Conservation (phyloP, 1,140 invertebrate genomes). For the Conopomorpha cramerella region DNA sequence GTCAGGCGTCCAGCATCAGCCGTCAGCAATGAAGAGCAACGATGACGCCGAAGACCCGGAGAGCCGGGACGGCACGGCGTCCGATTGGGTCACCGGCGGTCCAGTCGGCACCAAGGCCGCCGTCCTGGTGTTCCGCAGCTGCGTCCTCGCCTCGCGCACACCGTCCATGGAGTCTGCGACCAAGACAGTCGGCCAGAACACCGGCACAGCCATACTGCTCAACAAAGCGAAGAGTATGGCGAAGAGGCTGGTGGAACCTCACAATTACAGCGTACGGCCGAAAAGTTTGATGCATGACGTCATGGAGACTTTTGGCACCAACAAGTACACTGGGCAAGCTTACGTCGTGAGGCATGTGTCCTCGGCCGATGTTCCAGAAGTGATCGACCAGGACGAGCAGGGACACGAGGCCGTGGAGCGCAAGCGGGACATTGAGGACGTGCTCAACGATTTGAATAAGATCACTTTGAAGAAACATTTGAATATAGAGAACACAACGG, state of each 20-base stretch:
- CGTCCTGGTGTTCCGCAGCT: slow-evolving; percentile 62
- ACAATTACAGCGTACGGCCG: slow-evolving; percentile 32
- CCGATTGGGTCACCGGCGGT: slow-evolving; percentile 63
- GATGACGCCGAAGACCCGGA: slow-evolving; percentile 20
- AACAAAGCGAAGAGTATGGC: slow-evolving; percentile 54
- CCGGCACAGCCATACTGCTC: slow-evolving; percentile 37
- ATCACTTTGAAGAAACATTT: slow-evolving; percentile 50
- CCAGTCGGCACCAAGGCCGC: slow-evolving; percentile 56
- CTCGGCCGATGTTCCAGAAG: slow-evolving; percentile 22
- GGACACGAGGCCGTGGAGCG: slow-evolving; percentile 31
- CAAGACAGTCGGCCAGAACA: slow-evolving; percentile 40
- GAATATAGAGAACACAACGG: slow-evolving; percentile 48
- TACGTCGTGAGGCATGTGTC: slow-evolving; percentile 42
- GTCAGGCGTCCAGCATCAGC: slow-evolving; percentile 31
- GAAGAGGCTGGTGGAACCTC: slow-evolving; percentile 36
- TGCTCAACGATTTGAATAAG: slow-evolving; percentile 49
- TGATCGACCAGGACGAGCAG: slow-evolving; percentile 26
- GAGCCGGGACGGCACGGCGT: slow-evolving; percentile 62
- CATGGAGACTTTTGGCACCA: slow-evolving; percentile 46
- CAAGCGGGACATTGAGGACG: slow-evolving; percentile 51
- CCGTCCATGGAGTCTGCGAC: slow-evolving; percentile 43
- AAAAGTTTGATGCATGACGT: slow-evolving; percentile 53
- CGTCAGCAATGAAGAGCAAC: slow-evolving; percentile 42
- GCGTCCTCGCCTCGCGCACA: slow-evolving; percentile 55
- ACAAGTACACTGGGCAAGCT: slow-evolving; percentile 30